Base-by-base conservation (phyloP, 2,797 vertebrate species). In the Rhinella marina region DNA sequence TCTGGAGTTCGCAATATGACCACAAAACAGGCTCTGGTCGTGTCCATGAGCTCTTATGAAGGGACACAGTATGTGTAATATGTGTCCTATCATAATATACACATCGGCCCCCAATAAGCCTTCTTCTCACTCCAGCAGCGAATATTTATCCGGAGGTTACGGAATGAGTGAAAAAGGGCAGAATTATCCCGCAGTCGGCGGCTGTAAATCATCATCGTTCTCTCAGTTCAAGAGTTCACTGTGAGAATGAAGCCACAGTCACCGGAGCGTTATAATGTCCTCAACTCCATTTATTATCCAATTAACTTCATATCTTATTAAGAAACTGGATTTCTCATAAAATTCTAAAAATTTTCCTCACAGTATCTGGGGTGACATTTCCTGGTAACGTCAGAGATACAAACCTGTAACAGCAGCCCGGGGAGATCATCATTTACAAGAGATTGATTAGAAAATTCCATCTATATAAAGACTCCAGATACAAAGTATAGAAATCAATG, bases 391-490 rank as follows among this genome's bases (percentile, higher is more conserved):
- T 90, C 86, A 88, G 90, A 87, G 88, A 90, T 86, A 86, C 78
- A 90, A 91, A 90, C 90, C 91, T 90, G 85, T 75, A 86, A 91
- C 1, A 27, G 87, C 89, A 86, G 84, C 87, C 90, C 81, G 90
- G 89, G 90, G 92, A 90, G 90, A 90, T 85, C 86, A 90, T 91
- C 90, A 94, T 92, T 93, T 92, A 93, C 90, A 91, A 81, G 90
- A 90, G 90, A 93, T 92, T 92, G 91, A 92, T 94, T 92, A 89
- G 90, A 91, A 87, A 81, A 86, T 88, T 92, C 93, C 88, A 75
- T 50, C 41, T n/a, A 73, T 32, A 92, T 86, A 92, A 92, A 92
- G 89, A 90, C 90, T 90, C 87, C 85, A 76, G 75, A 92, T 90
- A 89, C 88, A 82, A 82, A 54, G 25, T 76, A 82, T 17, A 92